Evolutionary conservation across 1,140 invertebrate species (phyloP).

Genomic region (Drosophila pruinosa): DNA sequence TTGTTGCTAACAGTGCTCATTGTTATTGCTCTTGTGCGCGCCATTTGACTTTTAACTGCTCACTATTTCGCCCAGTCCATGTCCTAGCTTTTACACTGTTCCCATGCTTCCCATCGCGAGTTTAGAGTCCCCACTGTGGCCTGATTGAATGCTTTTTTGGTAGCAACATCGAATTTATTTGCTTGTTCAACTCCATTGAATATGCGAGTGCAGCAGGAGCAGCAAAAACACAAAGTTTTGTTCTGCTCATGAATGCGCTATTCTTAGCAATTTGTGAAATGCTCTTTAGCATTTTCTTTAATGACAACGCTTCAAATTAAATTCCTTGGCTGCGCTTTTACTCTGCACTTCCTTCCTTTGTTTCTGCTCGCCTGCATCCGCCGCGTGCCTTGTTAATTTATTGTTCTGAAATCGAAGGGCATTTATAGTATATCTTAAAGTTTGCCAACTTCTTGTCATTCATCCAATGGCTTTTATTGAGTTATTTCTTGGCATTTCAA

Average conservation of each 20-base stretch:
- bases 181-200: slow-evolving; percentile 63
- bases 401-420: slow-evolving; percentile 55
- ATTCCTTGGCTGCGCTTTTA: slow-evolving; percentile 50
- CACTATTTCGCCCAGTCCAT: slow-evolving; percentile 17
- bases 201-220: slow-evolving; percentile 42
- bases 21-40: slow-evolving; percentile 49
- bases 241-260: slow-evolving; percentile 11
- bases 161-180: slow-evolving; percentile 50
- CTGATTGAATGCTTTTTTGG: slow-evolving; percentile 67
- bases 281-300: slow-evolving; percentile 30
- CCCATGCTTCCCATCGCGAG: neutral
- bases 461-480: slow-evolving; percentile 62
- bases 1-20: slow-evolving; percentile 22
- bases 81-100: neutral
- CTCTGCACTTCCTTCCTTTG: neutral
- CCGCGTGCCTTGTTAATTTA: slow-evolving; percentile 52
- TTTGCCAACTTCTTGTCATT: slow-evolving; percentile 75
- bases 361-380: neutral
- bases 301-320: slow-evolving; percentile 56
- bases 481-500: slow-evolving; percentile 57
- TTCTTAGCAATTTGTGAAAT: slow-evolving; percentile 7
- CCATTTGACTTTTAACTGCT: slow-evolving; percentile 64
- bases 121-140: neutral
- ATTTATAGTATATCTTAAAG: slow-evolving; percentile 59
- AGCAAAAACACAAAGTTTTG: neutral